These are phyloP conservation scores for Trichogramma pretiosum DNA, from an alignment of 1,140 invertebrate genomes.

Conservation along the genomic window DNA sequence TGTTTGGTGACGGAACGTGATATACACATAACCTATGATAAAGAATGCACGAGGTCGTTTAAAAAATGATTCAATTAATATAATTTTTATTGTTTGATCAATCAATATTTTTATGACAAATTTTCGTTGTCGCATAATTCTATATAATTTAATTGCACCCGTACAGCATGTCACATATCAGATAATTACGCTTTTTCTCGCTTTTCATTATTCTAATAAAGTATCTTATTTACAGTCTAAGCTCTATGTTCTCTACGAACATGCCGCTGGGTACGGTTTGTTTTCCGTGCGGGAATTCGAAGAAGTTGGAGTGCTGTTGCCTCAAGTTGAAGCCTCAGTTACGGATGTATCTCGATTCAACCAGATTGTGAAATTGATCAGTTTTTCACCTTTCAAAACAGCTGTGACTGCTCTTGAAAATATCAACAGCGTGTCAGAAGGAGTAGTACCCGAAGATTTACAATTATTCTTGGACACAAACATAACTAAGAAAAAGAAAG, in stretches of 20 bases:
- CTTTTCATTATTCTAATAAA: too few relatives aligned
- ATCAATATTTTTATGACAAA: too few relatives aligned
- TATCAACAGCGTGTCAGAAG: slow-evolving; percentile 93
- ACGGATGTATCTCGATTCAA: slow-evolving; percentile 82
- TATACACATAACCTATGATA: too few relatives aligned
- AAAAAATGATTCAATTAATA: too few relatives aligned
- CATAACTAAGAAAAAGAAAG: slow-evolving; percentile 76
- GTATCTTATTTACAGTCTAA: slow-evolving; percentile 53
- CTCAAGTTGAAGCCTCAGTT: slow-evolving; percentile 84
- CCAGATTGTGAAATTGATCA: slow-evolving; percentile 76
- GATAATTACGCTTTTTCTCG: too few relatives aligned
- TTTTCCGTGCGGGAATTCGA: slow-evolving; percentile 94
- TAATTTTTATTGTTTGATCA: too few relatives aligned
- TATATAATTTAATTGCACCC: too few relatives aligned
- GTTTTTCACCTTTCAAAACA: slow-evolving; percentile 93
- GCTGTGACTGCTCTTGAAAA: slow-evolving; percentile 89
- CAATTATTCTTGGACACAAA: slow-evolving; percentile 81
- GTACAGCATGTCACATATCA: too few relatives aligned
- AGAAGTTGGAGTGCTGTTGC: slow-evolving; percentile 79
- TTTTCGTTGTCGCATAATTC: too few relatives aligned
- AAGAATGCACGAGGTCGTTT: too few relatives aligned
- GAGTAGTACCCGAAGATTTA: slow-evolving; percentile 85
- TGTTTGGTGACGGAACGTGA: too few relatives aligned
- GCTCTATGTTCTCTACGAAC: slow-evolving; percentile 83
- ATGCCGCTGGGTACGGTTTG: slow-evolving; percentile 91